Evolutionary conservation across 2,797 vertebrate genomes (phyloP).

Genomic region (Cheirogaleus major): DNA sequence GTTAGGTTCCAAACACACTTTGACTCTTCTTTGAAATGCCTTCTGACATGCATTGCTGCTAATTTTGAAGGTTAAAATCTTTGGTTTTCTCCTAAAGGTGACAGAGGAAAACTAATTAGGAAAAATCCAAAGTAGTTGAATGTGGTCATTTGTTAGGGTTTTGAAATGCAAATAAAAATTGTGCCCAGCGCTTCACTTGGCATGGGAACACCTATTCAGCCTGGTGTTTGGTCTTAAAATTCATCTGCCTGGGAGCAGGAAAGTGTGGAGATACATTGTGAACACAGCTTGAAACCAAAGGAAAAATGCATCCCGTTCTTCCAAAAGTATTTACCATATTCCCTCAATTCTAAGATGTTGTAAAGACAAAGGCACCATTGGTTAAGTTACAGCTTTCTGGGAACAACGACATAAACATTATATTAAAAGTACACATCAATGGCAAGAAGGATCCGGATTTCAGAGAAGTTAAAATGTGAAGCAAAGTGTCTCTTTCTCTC

Average conservation of each 20-base stretch:
- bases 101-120: constrained; percentile 68
- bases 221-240: neutral
- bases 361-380: neutral
- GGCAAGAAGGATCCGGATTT: neutral
- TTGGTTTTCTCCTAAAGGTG: constrained; percentile 47
- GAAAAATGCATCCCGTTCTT: neutral
- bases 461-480: neutral
- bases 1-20: constrained; percentile 18
- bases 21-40: constrained; percentile 41
- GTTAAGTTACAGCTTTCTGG: neutral
- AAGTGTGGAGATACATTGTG: neutral
- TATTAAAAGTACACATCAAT: neutral
- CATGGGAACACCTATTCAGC: neutral
- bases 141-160: constrained; percentile 49
- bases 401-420: neutral
- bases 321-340: neutral
- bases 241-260: neutral
- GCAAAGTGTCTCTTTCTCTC: neutral
- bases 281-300: constrained; percentile 6
- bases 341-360: neutral
- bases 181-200: neutral
- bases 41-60: constrained; percentile 42
- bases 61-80: constrained; percentile 60
- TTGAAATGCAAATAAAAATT: constrained; percentile 63
- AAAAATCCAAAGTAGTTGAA: constrained; percentile 37